Evolutionary conservation across 2,113 vertebrate genomes (phyloP), one percentile per base, ranked within the genome.

Genomic region (Pachypanchax playfairii): DNA sequence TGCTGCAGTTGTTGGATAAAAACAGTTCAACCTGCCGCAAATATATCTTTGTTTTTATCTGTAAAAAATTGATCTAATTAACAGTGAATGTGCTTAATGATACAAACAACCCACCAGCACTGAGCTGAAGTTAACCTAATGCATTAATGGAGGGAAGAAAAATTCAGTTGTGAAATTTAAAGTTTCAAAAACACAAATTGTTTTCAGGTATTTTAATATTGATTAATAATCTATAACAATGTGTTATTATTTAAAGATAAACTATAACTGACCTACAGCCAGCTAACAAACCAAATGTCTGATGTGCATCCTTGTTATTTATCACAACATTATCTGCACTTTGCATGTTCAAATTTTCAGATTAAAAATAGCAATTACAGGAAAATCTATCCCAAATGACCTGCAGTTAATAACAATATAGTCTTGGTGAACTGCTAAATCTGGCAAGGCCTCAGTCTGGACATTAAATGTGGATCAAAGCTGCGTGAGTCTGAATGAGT

Each of bases 301-400:
- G n/a, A 24, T 56, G 31, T 50, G 47, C 38, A 58, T 36, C 65
- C 72, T 26, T 56, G 39, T 56, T 55, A 33, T 59, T 70, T 80
- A 75, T 70, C 38, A 18, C 47, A 41, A 43, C 50, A 77, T 73
- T 75, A 80, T 73, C 67, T 67, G 59, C 13, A 5, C 47, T 78
- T 42, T 65, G 80, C 62, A 80, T 78, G 73, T 68, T 75, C 44
- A 70, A 65, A 85, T 80, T 72, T 82, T 21, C 7, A 62, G 69
- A 84, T 80, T 84, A 80, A 73, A 85, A 84, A 82, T 83, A 83
- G 78, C 53, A 61, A 64, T 61, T 61, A 13, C 33, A n/a, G 11
- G 17, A 38, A 42, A 65, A 67, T 69, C 17, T 61, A 69, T 62
- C 47, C 44, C 15, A 36, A 68, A 71, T 55, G 73, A 66, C 70